A percentile compares a stretch with the other conserved stretches of the same genome.
Conservation (phyloP, 2,113 vertebrate genomes). For the Stigmatopora nigra region DNA sequence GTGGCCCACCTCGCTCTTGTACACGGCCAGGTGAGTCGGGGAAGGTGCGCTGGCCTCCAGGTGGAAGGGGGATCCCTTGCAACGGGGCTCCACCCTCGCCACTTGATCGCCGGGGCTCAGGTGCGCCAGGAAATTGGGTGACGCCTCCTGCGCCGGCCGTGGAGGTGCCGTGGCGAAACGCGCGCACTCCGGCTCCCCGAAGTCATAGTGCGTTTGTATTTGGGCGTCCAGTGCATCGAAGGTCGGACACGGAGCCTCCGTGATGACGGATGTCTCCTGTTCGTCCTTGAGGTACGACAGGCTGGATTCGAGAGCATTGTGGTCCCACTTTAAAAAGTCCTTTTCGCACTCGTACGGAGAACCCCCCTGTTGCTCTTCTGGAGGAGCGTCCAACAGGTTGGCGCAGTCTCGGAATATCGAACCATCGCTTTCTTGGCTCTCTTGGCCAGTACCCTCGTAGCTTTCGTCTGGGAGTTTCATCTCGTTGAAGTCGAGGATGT, state of each 20-base stretch:
- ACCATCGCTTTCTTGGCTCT: neutral
- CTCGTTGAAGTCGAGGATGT: neutral
- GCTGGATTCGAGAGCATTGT: neutral
- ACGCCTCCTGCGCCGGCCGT: slow-evolving; percentile 29
- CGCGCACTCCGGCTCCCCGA: slow-evolving; percentile 23
- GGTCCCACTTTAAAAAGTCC: slow-evolving; percentile 54
- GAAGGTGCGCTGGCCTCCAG: slow-evolving; percentile 29
- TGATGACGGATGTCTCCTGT: slow-evolving; percentile 52
- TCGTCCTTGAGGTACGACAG: slow-evolving; percentile 55
- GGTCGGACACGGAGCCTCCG: slow-evolving; percentile 32
- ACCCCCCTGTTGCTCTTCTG: neutral
- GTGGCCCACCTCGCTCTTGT: slow-evolving; percentile 50
- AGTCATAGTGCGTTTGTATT: slow-evolving; percentile 32
- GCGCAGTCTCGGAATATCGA: neutral
- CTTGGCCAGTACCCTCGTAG: neutral
- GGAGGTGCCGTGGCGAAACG: slow-evolving; percentile 16
- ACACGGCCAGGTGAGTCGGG: slow-evolving; percentile 32
- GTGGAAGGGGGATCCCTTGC: slow-evolving; percentile 20
- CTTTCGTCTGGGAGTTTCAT: neutral
- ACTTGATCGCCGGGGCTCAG: slow-evolving; percentile 40
- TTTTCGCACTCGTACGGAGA: slow-evolving; percentile 28
- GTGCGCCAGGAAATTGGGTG: slow-evolving; percentile 48
- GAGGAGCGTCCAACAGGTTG: neutral
- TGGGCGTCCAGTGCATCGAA: slow-evolving; percentile 47
- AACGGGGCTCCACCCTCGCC: slow-evolving; percentile 44